phyloP scores from a whole-genome alignment of 2,797 vertebrate genomes.

The Anniella stebbinsi region DNA sequence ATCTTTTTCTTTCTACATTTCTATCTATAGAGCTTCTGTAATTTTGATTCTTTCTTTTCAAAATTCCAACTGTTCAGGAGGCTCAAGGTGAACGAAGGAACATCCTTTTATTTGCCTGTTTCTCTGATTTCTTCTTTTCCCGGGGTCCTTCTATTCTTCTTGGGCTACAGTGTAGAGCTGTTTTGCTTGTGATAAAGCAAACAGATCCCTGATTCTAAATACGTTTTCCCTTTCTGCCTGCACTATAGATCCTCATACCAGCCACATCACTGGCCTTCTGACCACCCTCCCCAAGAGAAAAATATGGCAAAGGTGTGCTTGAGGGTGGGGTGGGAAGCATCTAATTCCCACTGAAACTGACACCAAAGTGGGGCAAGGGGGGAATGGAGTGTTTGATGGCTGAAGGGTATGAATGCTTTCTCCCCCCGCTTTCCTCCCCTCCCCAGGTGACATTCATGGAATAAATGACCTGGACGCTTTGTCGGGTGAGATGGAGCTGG shows the following conservation, averaged over 20 bases:
- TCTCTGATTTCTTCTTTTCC: neutral
- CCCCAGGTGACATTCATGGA: slow-evolving; percentile 37
- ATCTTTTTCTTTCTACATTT: neutral
- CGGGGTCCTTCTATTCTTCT: slow-evolving; percentile 6
- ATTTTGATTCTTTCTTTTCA: slow-evolving; percentile 21
- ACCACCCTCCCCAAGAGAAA: neutral
- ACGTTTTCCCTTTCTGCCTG: neutral
- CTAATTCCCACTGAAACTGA: slow-evolving; percentile 33
- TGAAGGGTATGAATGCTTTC: slow-evolving; percentile 31
- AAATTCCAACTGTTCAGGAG: neutral
- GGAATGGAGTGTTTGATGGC: slow-evolving; percentile 23
- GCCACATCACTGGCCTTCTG: neutral
- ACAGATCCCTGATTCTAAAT: slow-evolving; percentile 32
- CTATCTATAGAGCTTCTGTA: neutral
- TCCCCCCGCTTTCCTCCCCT: neutral
- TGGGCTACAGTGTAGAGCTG: slow-evolving; percentile 16
- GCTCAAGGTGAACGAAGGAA: slow-evolving; percentile 12
- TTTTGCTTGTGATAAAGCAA: slow-evolving; percentile 38
- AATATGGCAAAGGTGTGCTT: slow-evolving; percentile 22
- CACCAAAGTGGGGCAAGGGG: slow-evolving; percentile 22
- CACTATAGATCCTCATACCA: neutral
- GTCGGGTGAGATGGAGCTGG: slow-evolving; percentile 42
- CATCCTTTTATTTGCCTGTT: slow-evolving; percentile 10
- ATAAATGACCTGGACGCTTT: slow-evolving; percentile 46
- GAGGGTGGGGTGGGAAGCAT: slow-evolving; percentile 16